Base-by-base conservation (phyloP, 2,113 vertebrate species). In the Eptesicus fuscus region DNA sequence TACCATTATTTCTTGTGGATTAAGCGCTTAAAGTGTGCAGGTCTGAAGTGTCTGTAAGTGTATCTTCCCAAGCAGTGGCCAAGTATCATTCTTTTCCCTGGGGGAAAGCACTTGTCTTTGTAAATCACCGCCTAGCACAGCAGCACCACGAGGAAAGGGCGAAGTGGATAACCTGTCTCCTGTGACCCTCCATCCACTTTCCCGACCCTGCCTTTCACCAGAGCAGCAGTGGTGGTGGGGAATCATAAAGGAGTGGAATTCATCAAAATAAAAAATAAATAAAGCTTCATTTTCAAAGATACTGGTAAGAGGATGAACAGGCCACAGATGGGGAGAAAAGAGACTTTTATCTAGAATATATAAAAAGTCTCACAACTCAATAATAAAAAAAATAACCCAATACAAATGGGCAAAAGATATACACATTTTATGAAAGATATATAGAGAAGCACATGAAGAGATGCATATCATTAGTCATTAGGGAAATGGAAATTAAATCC, bases 21-120 rank as follows among this genome's bases (percentile, higher is more conserved):
- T 85, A 92, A 90, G 88, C 74, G 69, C 61, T 77, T 63, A 42
- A 88, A 96, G 78, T 67, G 90, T 80, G 42, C 49, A 79, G 65
- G 69, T 83, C 90, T 91, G 63, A 79, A 83, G 92, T 28, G 11
- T 47, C 44, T 47, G 3, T 91, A 90, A 91, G 83, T 59, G 35
- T 42, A 56, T n/a, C 83, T 94, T 90, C 63, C 87, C 70, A 87
- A 59, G 86, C 32, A n/a, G 22, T 51, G 93, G 76, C 76, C 49
- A 79, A 83, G 18, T 20, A 28, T 67, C 88, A 35, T 93, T 83
- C 79, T 90, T 94, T 73, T 92, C 49, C 63, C 76, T n/a, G 28
- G 49, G 22, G 76, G 28, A 83, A 69, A 35, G 5, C 49, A n/a
- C 30, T 32, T 63, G 53, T 73, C 78, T 88, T 78, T 14, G 32